Percentiles rank a stretch among this genome's conserved stretches.
Evolutionary conservation across 2,113 vertebrate species (phyloP).

Genomic region (Rhagologus leucostigma): DNA sequence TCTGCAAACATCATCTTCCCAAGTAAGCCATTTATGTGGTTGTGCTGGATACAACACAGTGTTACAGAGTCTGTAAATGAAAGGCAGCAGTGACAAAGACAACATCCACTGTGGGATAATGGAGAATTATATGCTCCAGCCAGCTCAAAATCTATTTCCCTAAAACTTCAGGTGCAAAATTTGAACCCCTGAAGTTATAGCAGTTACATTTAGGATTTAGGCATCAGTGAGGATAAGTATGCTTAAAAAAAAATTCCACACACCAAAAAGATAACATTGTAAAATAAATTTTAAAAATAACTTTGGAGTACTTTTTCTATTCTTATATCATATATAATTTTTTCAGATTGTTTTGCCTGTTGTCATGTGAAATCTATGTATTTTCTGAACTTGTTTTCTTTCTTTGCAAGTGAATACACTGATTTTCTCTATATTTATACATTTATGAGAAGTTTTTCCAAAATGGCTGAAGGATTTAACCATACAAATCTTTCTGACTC

Average conservation of each 20-base stretch:
- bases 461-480: neutral
- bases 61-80: neutral
- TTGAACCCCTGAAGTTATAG: neutral
- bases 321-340: neutral
- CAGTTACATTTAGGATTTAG: neutral
- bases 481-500: neutral
- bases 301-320: neutral
- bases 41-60: neutral
- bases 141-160: neutral
- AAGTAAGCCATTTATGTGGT: neutral
- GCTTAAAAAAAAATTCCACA: neutral
- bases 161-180: neutral
- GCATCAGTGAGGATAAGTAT: neutral
- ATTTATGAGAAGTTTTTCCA: neutral
- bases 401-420: neutral
- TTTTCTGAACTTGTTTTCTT: neutral
- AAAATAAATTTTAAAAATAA: neutral
- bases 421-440: neutral
- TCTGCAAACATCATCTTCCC: neutral
- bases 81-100: neutral
- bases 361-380: neutral
- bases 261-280: neutral
- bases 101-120: neutral
- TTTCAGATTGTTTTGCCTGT: neutral
- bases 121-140: neutral